Conservation (phyloP, 2,888 invertebrate genomes). For the Toxonevra muliebris region DNA sequence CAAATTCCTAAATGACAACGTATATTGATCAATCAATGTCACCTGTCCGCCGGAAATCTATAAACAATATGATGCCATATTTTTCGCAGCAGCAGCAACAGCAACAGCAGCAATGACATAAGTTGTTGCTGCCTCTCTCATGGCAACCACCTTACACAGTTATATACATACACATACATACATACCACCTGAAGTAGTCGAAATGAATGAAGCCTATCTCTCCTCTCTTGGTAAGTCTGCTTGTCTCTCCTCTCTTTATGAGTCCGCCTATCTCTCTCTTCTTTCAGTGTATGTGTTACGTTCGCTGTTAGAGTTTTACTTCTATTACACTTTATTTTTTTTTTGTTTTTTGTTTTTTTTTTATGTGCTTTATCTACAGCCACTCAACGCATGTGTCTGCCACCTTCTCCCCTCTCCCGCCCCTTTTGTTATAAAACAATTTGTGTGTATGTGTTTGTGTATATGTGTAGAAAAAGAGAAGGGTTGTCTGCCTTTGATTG, state of each 20-base stretch:
- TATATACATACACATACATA: no score
- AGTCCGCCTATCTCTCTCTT: no score
- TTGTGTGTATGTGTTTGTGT: background rate
- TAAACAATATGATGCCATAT: conserved; percentile 62
- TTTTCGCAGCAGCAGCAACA: background rate
- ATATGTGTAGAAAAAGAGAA: background rate
- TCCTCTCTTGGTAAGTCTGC: no score
- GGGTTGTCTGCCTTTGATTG: conserved; percentile 46
- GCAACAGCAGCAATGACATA: background rate
- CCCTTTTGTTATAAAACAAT: background rate
- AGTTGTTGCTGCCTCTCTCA: background rate
- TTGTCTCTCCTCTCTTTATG: no score
- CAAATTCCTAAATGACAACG: conserved; percentile 48
- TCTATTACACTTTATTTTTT: background rate
- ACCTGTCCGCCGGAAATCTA: conserved; percentile 58
- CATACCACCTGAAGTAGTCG: no score
- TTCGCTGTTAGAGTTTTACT: background rate
- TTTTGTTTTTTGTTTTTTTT: no score
- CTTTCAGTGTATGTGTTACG: no score
- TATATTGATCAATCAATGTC: conserved; percentile 64
- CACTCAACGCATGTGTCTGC: background rate
- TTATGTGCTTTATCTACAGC: background rate
- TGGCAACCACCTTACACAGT: no score
- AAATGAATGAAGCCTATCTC: no score
- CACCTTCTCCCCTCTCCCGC: background rate